phyloP scores from a whole-genome alignment of 2,113 vertebrate genomes.

The Gambusia affinis region DNA sequence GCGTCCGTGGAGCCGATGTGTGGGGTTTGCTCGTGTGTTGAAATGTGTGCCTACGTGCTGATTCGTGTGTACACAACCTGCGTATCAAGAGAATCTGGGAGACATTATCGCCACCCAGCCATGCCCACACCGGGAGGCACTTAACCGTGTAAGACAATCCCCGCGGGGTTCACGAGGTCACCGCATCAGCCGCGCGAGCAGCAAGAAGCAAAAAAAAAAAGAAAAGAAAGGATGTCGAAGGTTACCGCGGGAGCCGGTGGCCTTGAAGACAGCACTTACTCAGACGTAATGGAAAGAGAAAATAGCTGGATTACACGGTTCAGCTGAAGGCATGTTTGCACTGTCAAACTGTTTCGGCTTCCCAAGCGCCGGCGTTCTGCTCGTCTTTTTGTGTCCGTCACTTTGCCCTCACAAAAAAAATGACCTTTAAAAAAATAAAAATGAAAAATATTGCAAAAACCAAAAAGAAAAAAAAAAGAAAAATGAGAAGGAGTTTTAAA shows the following conservation, averaged over 20 bases:
- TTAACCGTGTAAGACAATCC: conserved; percentile 64
- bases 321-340: conserved; percentile 55
- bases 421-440: rapidly evolving
- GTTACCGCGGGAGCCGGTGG: conserved; percentile 47
- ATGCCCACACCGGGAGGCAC: conserved; percentile 67
- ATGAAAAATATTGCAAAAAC: neutral
- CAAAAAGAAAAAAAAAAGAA: too few relatives aligned
- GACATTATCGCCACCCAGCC: conserved; percentile 66
- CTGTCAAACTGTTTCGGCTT: conserved; percentile 40
- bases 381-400: conserved; percentile 11
- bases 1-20: neutral
- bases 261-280: conserved; percentile 50
- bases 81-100: conserved; percentile 62
- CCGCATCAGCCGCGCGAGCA: conserved; percentile 56
- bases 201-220: conserved; percentile 62
- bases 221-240: conserved; percentile 54
- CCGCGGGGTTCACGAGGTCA: conserved; percentile 58
- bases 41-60: conserved; percentile 39
- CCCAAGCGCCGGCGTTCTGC: conserved; percentile 19
- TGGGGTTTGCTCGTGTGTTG: conserved; percentile 1
- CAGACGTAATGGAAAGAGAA: conserved; percentile 43
- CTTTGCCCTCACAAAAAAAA: neutral
- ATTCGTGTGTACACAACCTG: conserved; percentile 17
- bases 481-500: neutral
- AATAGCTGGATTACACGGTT: conserved; percentile 66